These are phyloP conservation scores for Hypanus sabinus DNA, from an alignment of 2,113 vertebrate genomes.

Conservation along the genomic window DNA sequence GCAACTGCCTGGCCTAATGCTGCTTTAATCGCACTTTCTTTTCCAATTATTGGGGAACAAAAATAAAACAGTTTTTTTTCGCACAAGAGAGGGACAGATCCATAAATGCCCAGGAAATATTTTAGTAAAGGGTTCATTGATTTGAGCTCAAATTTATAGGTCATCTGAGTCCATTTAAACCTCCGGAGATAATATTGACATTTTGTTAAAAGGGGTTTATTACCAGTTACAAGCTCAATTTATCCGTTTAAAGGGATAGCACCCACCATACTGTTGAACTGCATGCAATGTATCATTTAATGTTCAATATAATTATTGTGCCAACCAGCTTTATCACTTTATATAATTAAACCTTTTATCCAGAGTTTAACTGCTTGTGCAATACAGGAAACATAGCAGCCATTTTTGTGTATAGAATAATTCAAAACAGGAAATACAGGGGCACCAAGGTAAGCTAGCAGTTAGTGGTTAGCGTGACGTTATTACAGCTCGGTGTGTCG, in stretches of 20 bases:
- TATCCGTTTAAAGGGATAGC: neutral
- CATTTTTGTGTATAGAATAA: neutral
- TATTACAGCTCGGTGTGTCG: too few relatives aligned
- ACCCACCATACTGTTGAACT: neutral
- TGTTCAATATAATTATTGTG: neutral
- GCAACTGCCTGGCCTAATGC: neutral
- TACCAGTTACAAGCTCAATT: constrained; percentile 22
- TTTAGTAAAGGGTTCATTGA: constrained; percentile 16
- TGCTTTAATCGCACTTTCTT: neutral
- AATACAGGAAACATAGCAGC: neutral
- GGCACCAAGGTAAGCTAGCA: neutral
- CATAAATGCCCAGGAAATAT: constrained; percentile 17
- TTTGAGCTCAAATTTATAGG: constrained; percentile 35
- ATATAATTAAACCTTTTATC: neutral
- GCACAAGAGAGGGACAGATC: neutral
- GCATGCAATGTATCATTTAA: neutral
- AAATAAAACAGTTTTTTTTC: neutral
- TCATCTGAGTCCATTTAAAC: constrained; percentile 25
- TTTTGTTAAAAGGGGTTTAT: constrained; percentile 13
- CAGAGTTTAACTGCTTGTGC: neutral
- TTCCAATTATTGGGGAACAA: neutral
- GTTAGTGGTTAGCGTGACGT: too few relatives aligned
- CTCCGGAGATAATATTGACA: constrained; percentile 30
- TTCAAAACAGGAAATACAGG: neutral
- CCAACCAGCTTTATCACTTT: neutral